Evolutionary conservation across 1,140 invertebrate genomes (phyloP), one percentile per base, ranked within the genome.

Genomic region (Trichonephila clavata): DNA sequence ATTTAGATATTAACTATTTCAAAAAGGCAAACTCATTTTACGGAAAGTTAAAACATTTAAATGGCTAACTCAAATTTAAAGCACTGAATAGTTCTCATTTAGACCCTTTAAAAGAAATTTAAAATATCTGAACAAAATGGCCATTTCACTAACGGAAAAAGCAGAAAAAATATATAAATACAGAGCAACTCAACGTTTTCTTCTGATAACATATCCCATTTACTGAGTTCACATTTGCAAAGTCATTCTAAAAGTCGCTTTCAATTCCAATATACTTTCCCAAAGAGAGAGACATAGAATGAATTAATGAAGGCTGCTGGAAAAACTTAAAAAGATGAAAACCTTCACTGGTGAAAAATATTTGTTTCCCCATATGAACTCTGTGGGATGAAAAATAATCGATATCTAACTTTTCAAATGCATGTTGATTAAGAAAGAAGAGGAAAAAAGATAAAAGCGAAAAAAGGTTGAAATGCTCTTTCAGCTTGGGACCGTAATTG

Each of bases 231-330:
- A 32, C 71, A 77, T 77, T 39, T 77, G 71, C 27, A 27, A 77
- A 77, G 71, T 77, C 71, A 77, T 77, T 77, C 32, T 77, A 77
- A 77, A 77, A 24, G 71, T 77, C 71, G 6, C 71, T 39, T 77
- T 77, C 71, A 77, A 77, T 77, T 77, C 32, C 71, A 39, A 77
- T 77, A 32, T 32, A 39, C 71, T 39, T 77, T 39, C 27, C 71
- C 32, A 39, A 21, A 63, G 27, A 32, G 32, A 32, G 14, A 77
- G 10, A 77, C 27, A 77, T 13, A 18, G 32, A 32, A 32, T 0
- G 71, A 77, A 77, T 77, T 39, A 77, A 77, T 39, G 71, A 77
- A 77, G 71, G 71, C 6, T 50, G 50, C 10, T 50, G 27, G 32
- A 32, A 27, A 39, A 77, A 24, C 27, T 77, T 32, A 39, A 77